Percentiles rank a stretch among this genome's conserved stretches.
Conservation (phyloP, 1,140 invertebrate species). For the Leptinotarsa texana region DNA sequence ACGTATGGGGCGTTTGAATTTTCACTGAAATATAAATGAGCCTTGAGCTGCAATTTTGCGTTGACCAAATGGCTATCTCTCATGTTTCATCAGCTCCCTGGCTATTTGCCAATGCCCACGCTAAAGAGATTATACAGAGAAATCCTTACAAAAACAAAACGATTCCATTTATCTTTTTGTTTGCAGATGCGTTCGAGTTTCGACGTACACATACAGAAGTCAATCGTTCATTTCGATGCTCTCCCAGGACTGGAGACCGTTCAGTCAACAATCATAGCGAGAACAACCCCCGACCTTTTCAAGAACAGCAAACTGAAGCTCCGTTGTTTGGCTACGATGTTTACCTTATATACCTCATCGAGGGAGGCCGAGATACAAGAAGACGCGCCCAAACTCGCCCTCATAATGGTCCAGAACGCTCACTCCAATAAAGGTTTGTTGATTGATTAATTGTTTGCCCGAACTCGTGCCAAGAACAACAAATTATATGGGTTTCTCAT, state of each 20-base stretch:
- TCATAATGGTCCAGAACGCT: constrained; percentile 56
- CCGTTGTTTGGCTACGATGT: constrained; percentile 57
- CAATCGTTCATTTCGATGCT: constrained; percentile 45
- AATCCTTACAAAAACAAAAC: too few species aligned
- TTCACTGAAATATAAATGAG: too few species aligned
- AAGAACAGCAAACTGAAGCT: constrained; percentile 55
- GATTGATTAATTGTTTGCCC: constrained; percentile 8
- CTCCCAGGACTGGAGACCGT: constrained; percentile 54
- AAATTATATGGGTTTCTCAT: neutral
- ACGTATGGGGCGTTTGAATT: too few species aligned
- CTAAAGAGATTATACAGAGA: too few species aligned
- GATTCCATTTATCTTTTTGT: constrained; percentile 7
- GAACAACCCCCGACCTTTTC: constrained; percentile 54
- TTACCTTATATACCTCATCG: constrained; percentile 52
- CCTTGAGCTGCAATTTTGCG: too few species aligned
- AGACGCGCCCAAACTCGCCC: constrained; percentile 57
- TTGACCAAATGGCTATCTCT: too few species aligned
- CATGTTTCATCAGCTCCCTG: too few species aligned
- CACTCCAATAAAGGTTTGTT: constrained; percentile 44
- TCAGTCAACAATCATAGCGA: constrained; percentile 51
- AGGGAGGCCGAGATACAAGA: constrained; percentile 55
- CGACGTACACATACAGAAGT: constrained; percentile 40
- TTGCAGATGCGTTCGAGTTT: constrained; percentile 13
- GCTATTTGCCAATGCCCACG: too few species aligned
- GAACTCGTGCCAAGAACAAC: constrained; percentile 1